Percentiles rank a stretch among this genome's conserved stretches.
These are phyloP conservation scores for Isoperla grammatica DNA, from an alignment of 2,888 invertebrate species.

Conservation along the genomic window DNA sequence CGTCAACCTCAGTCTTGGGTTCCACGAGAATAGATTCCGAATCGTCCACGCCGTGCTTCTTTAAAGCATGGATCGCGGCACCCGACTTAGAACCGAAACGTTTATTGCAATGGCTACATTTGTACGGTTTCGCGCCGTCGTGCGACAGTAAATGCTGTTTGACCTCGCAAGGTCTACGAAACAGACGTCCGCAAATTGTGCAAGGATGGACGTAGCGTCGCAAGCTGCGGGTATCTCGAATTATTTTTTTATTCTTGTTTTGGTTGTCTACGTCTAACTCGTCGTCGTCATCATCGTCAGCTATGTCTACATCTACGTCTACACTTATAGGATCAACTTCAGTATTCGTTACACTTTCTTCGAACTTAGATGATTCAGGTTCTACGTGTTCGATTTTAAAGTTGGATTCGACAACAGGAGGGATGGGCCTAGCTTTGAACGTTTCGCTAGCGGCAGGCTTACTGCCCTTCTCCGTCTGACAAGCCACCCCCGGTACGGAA, in stretches of 20 bases:
- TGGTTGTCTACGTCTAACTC: neutral
- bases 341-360: neutral
- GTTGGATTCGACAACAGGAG: constrained; percentile 17
- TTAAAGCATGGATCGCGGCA: constrained; percentile 28
- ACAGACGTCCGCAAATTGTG: constrained; percentile 26
- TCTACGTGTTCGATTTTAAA: constrained; percentile 25
- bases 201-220: constrained; percentile 29
- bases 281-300: constrained; percentile 1
- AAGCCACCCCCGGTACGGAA: constrained; percentile 28
- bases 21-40: neutral
- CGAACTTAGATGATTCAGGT: constrained; percentile 12
- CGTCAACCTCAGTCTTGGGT: neutral
- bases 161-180: constrained; percentile 28
- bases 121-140: constrained; percentile 28
- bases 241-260: neutral
- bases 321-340: neutral
- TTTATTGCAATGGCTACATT: constrained; percentile 27
- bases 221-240: constrained; percentile 12
- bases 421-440: constrained; percentile 1
- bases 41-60: constrained; percentile 27
- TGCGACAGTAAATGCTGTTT: constrained; percentile 30
- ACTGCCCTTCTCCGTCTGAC: constrained; percentile 30
- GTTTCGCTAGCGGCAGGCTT: neutral
- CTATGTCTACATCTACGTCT: neutral
- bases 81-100: constrained; percentile 28